phyloP scores from a whole-genome alignment of 1,140 invertebrate species.

The Euglossa dilemma region DNA sequence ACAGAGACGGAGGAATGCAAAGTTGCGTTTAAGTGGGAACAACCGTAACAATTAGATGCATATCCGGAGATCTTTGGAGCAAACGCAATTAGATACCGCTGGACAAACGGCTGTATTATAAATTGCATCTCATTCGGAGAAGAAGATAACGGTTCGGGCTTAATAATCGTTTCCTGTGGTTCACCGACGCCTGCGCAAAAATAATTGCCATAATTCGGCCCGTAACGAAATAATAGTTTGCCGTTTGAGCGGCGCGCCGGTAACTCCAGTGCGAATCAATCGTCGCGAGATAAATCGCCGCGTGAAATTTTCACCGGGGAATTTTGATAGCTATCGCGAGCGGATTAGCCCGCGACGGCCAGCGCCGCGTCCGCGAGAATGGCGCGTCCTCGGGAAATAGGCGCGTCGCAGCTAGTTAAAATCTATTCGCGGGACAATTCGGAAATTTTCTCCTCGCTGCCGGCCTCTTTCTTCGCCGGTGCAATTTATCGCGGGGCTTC shows the following conservation, averaged over 20 bases:
- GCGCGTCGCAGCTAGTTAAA: not conserved
- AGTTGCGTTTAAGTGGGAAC: constrained; percentile 42
- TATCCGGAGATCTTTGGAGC: constrained; percentile 47
- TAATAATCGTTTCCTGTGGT: constrained; percentile 75
- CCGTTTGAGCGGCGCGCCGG: not conserved
- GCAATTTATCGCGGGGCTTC: constrained; percentile 50
- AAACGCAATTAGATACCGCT: constrained; percentile 60
- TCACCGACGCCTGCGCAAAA: constrained; percentile 60
- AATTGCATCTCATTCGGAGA: constrained; percentile 71
- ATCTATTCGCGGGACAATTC: constrained; percentile 9
- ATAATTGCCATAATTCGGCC: constrained; percentile 33
- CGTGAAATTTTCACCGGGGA: not conserved
- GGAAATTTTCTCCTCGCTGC: not conserved
- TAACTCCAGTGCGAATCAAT: constrained; percentile 46
- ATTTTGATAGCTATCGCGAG: too few relatives aligned
- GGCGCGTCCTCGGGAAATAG: not conserved
- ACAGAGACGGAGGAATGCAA: constrained; percentile 25
- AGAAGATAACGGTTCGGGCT: constrained; percentile 61
- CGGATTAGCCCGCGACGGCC: too few relatives aligned
- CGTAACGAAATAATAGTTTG: constrained; percentile 48
- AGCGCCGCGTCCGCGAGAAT: too few relatives aligned
- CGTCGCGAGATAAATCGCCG: not conserved
- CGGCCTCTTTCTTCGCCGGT: constrained; percentile 27
- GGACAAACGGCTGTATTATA: constrained; percentile 68
- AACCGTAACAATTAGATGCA: constrained; percentile 67